Base-by-base conservation (phyloP, 2,113 vertebrate genomes). In the Guaruba guarouba region DNA sequence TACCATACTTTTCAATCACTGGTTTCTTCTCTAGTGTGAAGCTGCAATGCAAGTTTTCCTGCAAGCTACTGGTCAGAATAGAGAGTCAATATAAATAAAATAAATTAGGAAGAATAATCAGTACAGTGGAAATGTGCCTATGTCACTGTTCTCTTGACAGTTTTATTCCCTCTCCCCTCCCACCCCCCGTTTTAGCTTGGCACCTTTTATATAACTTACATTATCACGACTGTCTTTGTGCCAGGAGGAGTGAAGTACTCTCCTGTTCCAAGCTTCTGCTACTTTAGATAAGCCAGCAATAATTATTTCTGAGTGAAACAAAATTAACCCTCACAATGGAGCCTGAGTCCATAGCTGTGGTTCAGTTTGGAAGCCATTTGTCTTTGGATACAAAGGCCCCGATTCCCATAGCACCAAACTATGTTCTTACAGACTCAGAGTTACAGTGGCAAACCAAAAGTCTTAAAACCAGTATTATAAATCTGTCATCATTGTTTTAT, bases 261-360 rank as follows among this genome's bases (percentile, higher is more conserved):
- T 96, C 91, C 91, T 83, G 73, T 97, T 95, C 94, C 94, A 97
- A 97, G 95, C 95, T 96, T 96, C 96, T 97, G 94, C 95, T 97
- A 59, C 88, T 97, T 90, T 89, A 97, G 96, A 96, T 97, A 96
- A 96, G 95, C 94, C 88, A 96, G 93, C 80, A 95, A 93, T 95
- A 96, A 96, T 97, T 97, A 95, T 93, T 96, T 95, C 86, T 92
- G 81, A 96, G 91, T 89, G 91, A 96, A 93, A 95, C 46, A 95
- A 95, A 92, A 96, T 96, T 96, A 96, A 96, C 94, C 86, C 86
- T 95, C 94, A 92, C 94, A 95, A 92, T 91, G 89, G 77, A 95
- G 73, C 35, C 69, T 37, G 80, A 88, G 82, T 90, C 85, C 79
- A 90, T 85, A 80, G 82, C 63, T 70, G 51, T 77, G 57, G 69